These are phyloP conservation scores for Pachydiplax longipennis DNA, from an alignment of 2,888 invertebrate genomes.

Conservation along the genomic window DNA sequence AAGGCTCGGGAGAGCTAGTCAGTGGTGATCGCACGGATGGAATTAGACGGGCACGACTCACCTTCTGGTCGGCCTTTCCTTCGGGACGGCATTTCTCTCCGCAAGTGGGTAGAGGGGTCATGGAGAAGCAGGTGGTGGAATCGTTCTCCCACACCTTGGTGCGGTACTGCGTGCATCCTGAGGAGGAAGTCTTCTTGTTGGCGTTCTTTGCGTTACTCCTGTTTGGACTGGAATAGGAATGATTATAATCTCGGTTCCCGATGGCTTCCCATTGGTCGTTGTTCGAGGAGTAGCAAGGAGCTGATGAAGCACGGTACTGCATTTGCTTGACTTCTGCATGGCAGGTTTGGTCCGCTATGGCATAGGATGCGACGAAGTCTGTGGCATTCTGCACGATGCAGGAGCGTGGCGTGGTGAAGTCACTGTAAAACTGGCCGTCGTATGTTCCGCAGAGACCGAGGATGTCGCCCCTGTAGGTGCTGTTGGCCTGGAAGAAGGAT, in stretches of 20 bases:
- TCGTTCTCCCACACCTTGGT: conserved; percentile 59
- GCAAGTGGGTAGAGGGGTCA: conserved; percentile 66
- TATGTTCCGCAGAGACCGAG: conserved; percentile 74
- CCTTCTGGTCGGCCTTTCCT: conserved; percentile 61
- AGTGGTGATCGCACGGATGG: too few species aligned
- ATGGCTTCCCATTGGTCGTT: conserved; percentile 60
- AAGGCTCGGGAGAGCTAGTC: neutral
- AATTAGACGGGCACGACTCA: conserved; percentile 59
- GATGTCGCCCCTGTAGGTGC: conserved; percentile 64
- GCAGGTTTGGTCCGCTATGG: conserved; percentile 61
- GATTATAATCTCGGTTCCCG: conserved; percentile 56
- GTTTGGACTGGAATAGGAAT: conserved; percentile 29
- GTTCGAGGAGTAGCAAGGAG: conserved; percentile 57
- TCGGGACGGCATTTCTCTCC: conserved; percentile 61
- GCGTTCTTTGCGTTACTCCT: conserved; percentile 57
- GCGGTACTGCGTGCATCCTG: conserved; percentile 51
- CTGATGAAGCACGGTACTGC: conserved; percentile 59
- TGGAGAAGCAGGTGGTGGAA: conserved; percentile 69
- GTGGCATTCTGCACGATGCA: conserved; percentile 64
- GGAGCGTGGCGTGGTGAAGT: conserved; percentile 67
- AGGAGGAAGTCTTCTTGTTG: conserved; percentile 48
- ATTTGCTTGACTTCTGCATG: conserved; percentile 61
- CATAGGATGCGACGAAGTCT: conserved; percentile 67
- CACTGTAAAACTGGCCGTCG: conserved; percentile 67
- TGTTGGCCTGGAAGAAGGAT: conserved; percentile 53